Evolutionary conservation across 2,113 vertebrate species (phyloP).

Genomic region (Tautogolabrus adspersus): DNA sequence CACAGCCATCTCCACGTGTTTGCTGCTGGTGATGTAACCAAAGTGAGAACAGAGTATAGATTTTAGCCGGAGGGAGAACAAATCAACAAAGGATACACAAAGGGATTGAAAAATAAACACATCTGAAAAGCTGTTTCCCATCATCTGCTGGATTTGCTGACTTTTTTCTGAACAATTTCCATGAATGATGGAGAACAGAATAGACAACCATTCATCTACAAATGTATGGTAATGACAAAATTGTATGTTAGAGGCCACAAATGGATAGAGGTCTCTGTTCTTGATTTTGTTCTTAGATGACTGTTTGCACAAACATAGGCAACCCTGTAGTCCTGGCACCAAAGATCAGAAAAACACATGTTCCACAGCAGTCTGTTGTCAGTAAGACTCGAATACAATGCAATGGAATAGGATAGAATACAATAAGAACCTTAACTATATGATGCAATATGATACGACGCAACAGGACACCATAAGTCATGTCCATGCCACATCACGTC

Average conservation of each 20-base stretch:
- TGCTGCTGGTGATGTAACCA: slow-evolving; percentile 36
- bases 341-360: too few relatives aligned
- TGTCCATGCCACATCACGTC: too few relatives aligned
- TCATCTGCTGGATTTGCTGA: slow-evolving; percentile 4
- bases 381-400: too few relatives aligned
- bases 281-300: slow-evolving; percentile 3
- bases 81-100: slow-evolving; percentile 49
- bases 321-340: not conserved
- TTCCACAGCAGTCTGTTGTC: too few relatives aligned
- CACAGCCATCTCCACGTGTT: slow-evolving; percentile 20
- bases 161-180: not conserved
- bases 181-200: not conserved
- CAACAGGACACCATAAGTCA: too few relatives aligned
- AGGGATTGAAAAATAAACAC: slow-evolving; percentile 35
- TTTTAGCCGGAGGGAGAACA: slow-evolving; percentile 16
- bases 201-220: not conserved
- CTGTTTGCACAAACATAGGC: not conserved
- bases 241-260: slow-evolving; percentile 6
- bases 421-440: too few relatives aligned
- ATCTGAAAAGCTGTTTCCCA: slow-evolving; percentile 4
- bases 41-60: not conserved
- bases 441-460: too few relatives aligned
- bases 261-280: slow-evolving; percentile 12
- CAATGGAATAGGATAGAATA: too few relatives aligned
- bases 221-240: slow-evolving; percentile 9